Evolutionary conservation across 2,888 invertebrate species (phyloP).

Genomic region (Brachypalpus laphriformis): DNA sequence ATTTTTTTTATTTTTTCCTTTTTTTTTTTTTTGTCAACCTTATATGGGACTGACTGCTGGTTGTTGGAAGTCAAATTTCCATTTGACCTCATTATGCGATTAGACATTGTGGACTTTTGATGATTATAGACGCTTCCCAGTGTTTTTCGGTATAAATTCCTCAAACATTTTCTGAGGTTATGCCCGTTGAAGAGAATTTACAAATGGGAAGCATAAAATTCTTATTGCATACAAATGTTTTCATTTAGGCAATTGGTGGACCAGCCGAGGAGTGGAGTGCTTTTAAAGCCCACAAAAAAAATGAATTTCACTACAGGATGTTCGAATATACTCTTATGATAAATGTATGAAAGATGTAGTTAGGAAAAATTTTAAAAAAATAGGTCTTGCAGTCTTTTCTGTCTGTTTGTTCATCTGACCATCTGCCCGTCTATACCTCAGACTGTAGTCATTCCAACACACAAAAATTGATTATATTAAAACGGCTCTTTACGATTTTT

Average conservation of each 20-base stretch:
- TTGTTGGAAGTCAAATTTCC: conserved; percentile 40
- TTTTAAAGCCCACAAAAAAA: no score
- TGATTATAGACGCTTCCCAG: conserved; percentile 14
- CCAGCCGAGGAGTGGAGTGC: background rate
- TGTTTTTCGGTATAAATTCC: background rate
- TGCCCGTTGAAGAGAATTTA: background rate
- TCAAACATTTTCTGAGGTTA: background rate
- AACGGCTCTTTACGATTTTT: no score
- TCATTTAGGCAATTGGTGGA: background rate
- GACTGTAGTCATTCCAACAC: no score
- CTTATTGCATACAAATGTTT: conserved; percentile 3
- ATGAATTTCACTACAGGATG: no score
- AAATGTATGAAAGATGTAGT: no score
- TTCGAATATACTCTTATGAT: no score
- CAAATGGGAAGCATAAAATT: background rate
- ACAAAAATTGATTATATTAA: no score
- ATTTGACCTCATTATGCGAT: conserved; percentile 63
- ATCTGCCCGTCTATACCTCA: no score
- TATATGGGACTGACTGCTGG: background rate
- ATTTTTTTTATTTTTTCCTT: no score
- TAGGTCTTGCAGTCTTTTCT: no score
- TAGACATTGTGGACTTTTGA: conserved; percentile 26
- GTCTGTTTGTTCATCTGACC: no score
- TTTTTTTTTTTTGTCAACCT: background rate
- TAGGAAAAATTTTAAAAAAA: no score